Conservation (phyloP, 2,888 invertebrate species). For the Notodonta dromedarius region DNA sequence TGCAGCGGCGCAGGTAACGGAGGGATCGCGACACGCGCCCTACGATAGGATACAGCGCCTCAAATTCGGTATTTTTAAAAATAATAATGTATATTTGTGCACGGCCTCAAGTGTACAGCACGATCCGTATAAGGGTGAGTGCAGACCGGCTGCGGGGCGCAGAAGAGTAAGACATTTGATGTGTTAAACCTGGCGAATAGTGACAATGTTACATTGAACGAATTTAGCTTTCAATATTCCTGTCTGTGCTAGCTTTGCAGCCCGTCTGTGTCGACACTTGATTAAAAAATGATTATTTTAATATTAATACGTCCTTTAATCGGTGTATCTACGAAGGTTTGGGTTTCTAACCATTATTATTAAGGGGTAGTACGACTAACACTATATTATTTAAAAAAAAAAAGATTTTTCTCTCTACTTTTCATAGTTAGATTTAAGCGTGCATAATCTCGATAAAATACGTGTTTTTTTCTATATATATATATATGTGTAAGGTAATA, state of each 20-base stretch:
- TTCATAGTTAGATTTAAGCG: conserved; percentile 72
- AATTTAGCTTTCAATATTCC: background rate
- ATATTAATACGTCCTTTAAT: conserved; percentile 54
- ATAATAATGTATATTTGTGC: conserved; percentile 26
- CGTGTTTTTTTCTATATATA: conserved; percentile 43
- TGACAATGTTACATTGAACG: too few relatives aligned
- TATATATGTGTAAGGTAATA: conserved; percentile 36
- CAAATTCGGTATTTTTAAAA: background rate
- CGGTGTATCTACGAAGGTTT: conserved; percentile 71
- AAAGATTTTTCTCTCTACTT: conserved; percentile 62
- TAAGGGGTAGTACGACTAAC: conserved; percentile 77
- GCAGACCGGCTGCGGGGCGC: background rate
- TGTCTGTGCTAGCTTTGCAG: background rate
- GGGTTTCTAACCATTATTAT: conserved; percentile 76
- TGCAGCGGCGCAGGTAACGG: background rate
- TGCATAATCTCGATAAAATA: conserved; percentile 61
- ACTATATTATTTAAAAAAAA: conserved; percentile 49
- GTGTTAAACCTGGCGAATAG: too few relatives aligned
- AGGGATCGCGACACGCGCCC: background rate
- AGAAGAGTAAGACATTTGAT: too few relatives aligned
- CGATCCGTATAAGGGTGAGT: background rate
- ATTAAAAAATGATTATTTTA: conserved; percentile 17
- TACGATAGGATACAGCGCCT: background rate
- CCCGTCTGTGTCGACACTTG: conserved; percentile 11
- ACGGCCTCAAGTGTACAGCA: conserved; percentile 18